Percentiles rank a stretch among this genome's conserved stretches.
Conservation (phyloP, 2,888 invertebrate genomes). For the Troides oblongomaculatus region DNA sequence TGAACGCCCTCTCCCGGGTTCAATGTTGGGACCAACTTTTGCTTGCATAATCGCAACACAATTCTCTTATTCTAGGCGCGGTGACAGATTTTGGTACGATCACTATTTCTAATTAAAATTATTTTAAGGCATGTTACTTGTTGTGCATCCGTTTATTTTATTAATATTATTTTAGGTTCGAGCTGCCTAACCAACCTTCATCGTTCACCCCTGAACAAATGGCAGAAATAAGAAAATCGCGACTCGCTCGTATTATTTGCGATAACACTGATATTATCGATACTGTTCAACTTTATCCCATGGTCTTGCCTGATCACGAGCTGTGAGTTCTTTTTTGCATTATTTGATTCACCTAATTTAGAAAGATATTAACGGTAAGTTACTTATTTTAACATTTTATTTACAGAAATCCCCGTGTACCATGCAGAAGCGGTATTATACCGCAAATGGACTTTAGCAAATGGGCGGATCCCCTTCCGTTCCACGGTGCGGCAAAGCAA, state of each 20-base stretch:
- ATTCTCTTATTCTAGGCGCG: conserved; percentile 92
- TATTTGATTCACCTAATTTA: too few relatives aligned
- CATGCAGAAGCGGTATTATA: conserved; percentile 92
- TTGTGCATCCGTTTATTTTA: neutral
- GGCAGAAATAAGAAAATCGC: conserved; percentile 88
- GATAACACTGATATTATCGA: conserved; percentile 96
- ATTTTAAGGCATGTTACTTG: neutral
- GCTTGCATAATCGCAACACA: conserved; percentile 96
- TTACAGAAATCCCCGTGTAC: conserved; percentile 93
- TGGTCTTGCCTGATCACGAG: conserved; percentile 95
- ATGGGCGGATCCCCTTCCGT: conserved; percentile 88
- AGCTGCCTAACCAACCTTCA: conserved; percentile 93
- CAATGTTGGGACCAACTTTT: conserved; percentile 96
- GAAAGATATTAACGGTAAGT: too few relatives aligned
- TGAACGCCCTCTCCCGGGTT: conserved; percentile 92
- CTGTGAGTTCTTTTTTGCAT: conserved; percentile 82
- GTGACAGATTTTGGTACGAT: conserved; percentile 93
- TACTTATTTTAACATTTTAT: too few relatives aligned
- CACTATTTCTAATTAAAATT: neutral
- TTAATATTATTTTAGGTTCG: conserved; percentile 81
- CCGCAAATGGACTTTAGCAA: conserved; percentile 93
- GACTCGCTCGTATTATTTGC: conserved; percentile 91
- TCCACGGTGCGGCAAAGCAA: conserved; percentile 71
- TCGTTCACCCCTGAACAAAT: conserved; percentile 94
- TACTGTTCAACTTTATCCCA: conserved; percentile 93